Conservation (phyloP, 1,140 invertebrate species). For the Proales similis region DNA sequence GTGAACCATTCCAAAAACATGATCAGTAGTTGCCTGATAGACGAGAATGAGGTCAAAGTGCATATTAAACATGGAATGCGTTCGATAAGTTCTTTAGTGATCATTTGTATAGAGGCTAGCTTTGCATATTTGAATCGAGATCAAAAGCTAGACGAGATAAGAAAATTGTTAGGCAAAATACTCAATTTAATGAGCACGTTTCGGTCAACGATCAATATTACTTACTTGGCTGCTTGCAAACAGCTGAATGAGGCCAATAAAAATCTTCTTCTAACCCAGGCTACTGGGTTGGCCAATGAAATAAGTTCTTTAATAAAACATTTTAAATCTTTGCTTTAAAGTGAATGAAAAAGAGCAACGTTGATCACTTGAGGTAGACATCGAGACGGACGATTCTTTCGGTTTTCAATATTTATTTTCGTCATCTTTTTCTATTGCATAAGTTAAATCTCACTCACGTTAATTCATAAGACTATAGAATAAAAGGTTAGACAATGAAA, state of each 20-base stretch:
- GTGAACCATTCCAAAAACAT: constrained; percentile 22
- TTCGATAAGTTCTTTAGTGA: constrained; percentile 25
- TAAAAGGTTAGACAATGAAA: too few relatives aligned
- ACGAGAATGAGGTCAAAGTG: background rate
- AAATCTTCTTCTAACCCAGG: constrained; percentile 22
- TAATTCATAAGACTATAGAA: too few relatives aligned
- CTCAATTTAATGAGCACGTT: constrained; percentile 30
- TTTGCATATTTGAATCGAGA: constrained; percentile 27
- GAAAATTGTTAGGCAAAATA: constrained; percentile 28
- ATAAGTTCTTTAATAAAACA: constrained; percentile 24
- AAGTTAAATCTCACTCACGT: too few relatives aligned
- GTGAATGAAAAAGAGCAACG: too few relatives aligned
- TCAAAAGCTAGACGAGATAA: constrained; percentile 29
- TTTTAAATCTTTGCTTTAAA: constrained; percentile 21
- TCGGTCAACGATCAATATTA: constrained; percentile 20
- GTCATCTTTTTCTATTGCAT: too few relatives aligned
- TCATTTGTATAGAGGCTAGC: constrained; percentile 8
- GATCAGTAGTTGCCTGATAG: constrained; percentile 4
- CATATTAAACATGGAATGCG: constrained; percentile 12
- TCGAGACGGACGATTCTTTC: too few relatives aligned
- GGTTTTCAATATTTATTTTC: too few relatives aligned
- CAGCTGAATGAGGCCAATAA: constrained; percentile 29
- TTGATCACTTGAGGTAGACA: too few relatives aligned
- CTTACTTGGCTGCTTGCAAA: background rate
- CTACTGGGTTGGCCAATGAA: constrained; percentile 18